Percentiles rank a stretch among this genome's conserved stretches.
Conservation (phyloP, 2,113 vertebrate genomes). For the Scophthalmus maximus region DNA sequence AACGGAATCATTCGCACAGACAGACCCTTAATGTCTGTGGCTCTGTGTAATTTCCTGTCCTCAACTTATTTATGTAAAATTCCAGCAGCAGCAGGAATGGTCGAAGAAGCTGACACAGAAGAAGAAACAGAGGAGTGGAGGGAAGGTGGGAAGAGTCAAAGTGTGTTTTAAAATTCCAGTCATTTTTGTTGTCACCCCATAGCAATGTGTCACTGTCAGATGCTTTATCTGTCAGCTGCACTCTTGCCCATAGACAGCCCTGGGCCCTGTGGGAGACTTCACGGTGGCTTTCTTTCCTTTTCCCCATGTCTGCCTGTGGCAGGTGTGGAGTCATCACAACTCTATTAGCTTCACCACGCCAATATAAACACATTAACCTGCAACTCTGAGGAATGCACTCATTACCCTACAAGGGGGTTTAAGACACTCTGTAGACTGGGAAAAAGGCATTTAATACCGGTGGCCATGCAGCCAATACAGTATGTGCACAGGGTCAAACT, state of each 20-base stretch:
- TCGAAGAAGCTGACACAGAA: background rate
- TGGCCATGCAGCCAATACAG: background rate
- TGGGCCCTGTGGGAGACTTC: slow-evolving; percentile 81
- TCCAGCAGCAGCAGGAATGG: slow-evolving; percentile 34
- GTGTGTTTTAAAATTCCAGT: slow-evolving; percentile 79
- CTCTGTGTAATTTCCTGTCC: slow-evolving; percentile 43
- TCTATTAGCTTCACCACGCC: slow-evolving; percentile 84
- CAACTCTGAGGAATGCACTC: slow-evolving; percentile 74
- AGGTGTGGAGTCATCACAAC: slow-evolving; percentile 84
- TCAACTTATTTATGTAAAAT: slow-evolving; percentile 66
- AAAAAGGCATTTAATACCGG: background rate
- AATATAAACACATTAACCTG: slow-evolving; percentile 84
- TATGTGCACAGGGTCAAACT: background rate
- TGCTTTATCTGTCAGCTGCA: slow-evolving; percentile 83
- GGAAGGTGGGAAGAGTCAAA: slow-evolving; percentile 30
- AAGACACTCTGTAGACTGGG: slow-evolving; percentile 6
- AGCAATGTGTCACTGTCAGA: slow-evolving; percentile 85
- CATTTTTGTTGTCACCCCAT: slow-evolving; percentile 80
- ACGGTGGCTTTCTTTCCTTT: slow-evolving; percentile 57
- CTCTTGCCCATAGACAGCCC: slow-evolving; percentile 81
- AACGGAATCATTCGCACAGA: slow-evolving; percentile 47
- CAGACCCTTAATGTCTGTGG: slow-evolving; percentile 37
- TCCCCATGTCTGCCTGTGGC: slow-evolving; percentile 67
- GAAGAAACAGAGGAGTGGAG: background rate
- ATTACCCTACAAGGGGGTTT: slow-evolving; percentile 67